Conservation (phyloP, 2,888 invertebrate genomes). For the Cantharis rustica region DNA sequence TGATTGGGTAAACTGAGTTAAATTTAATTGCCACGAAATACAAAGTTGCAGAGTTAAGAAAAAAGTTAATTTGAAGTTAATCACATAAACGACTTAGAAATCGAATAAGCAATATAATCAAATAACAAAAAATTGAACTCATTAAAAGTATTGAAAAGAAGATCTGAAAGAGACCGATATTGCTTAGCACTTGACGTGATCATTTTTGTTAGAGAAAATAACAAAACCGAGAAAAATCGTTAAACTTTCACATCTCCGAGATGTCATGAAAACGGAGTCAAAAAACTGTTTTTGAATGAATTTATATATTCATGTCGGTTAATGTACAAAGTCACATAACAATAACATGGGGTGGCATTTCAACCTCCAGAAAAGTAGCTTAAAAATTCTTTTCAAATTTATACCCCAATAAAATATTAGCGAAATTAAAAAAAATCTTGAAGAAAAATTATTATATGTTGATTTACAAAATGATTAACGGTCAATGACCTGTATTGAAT, state of each 20-base stretch:
- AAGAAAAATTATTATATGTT: not conserved
- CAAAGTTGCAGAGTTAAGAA: not conserved
- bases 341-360: not conserved
- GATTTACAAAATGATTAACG: not conserved
- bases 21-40: not conserved
- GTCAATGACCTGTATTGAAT: not conserved
- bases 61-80: not conserved
- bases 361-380: not conserved
- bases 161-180: not conserved
- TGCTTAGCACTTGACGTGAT: constrained; percentile 4
- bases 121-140: constrained; percentile 7
- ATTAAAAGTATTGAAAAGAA: constrained; percentile 6
- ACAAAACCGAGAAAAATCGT: constrained; percentile 7
- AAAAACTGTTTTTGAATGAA: constrained; percentile 19
- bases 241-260: constrained; percentile 3
- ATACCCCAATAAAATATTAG: not conserved
- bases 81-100: not conserved
- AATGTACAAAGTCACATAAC: not conserved
- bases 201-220: constrained; percentile 6
- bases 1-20: not conserved
- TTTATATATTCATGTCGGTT: not conserved
- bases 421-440: too few species aligned
- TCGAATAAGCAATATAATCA: not conserved
- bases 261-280: constrained; percentile 22
- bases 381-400: not conserved